Conservation (phyloP, 2,113 vertebrate genomes). For the Rhea pennata region DNA sequence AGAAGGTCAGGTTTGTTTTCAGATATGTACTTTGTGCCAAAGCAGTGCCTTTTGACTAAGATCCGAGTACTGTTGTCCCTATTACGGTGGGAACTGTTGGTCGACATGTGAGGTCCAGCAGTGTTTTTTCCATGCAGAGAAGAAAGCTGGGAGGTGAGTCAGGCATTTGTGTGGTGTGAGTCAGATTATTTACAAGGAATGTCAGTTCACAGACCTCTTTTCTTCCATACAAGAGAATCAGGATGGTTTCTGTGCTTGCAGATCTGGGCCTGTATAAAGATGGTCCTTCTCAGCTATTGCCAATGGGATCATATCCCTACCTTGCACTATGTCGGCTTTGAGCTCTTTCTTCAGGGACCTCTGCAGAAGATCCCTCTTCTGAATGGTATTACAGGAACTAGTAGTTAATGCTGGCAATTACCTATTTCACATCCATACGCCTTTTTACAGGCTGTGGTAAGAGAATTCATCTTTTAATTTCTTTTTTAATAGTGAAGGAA, state of each 20-base stretch:
- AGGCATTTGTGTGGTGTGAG: background rate
- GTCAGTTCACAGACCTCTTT: background rate
- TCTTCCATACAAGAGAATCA: background rate
- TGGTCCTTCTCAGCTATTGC: background rate
- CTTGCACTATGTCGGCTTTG: background rate
- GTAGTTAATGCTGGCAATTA: background rate
- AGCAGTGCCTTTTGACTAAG: background rate
- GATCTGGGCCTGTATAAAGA: background rate
- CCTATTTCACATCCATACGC: background rate
- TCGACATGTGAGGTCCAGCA: background rate
- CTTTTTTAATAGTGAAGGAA: background rate
- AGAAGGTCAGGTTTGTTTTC: background rate
- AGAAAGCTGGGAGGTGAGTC: background rate
- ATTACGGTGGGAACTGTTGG: background rate
- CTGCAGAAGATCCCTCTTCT: background rate
- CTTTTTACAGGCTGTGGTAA: background rate
- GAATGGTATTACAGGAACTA: background rate
- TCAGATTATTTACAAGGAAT: background rate
- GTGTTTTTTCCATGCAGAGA: background rate
- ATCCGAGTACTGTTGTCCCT: background rate
- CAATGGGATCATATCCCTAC: background rate
- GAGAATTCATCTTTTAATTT: background rate
- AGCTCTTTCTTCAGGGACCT: background rate
- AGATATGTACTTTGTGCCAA: background rate
- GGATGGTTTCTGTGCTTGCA: background rate